Evolutionary conservation across 2,113 vertebrate genomes (phyloP).

Genomic region (Gymnorhina tibicen): DNA sequence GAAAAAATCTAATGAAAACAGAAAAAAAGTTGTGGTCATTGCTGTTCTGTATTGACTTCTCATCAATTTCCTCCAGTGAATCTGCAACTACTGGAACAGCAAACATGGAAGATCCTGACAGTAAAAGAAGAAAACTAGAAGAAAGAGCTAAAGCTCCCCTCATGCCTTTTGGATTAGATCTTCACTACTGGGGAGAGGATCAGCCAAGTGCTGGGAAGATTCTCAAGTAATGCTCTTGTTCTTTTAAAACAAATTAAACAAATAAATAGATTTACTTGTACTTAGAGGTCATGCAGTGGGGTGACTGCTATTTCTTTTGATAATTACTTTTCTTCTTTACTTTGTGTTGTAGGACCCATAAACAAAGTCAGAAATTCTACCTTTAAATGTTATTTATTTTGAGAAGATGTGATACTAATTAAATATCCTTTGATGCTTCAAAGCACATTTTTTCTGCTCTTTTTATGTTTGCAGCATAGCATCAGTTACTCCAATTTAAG

Average conservation of each 20-base stretch:
- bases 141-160: slow-evolving; percentile 76
- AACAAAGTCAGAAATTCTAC: slow-evolving; percentile 42
- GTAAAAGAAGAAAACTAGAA: slow-evolving; percentile 45
- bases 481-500: background rate
- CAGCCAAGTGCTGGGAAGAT: slow-evolving; percentile 81
- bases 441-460: background rate
- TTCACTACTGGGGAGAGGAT: slow-evolving; percentile 91
- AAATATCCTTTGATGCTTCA: slow-evolving; percentile 52
- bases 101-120: background rate
- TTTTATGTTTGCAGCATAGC: slow-evolving; percentile 22
- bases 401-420: slow-evolving; percentile 38
- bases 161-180: slow-evolving; percentile 88
- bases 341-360: background rate
- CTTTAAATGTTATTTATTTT: slow-evolving; percentile 27
- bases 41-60: background rate
- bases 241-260: slow-evolving; percentile 48
- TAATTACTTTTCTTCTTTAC: slow-evolving; percentile 40
- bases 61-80: slow-evolving; percentile 3
- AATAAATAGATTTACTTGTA: slow-evolving; percentile 28
- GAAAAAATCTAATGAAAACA: background rate
- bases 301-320: slow-evolving; percentile 15
- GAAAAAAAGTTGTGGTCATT: background rate
- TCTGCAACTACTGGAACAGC: background rate
- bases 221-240: slow-evolving; percentile 78
- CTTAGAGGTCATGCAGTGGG: background rate